phyloP scores from a whole-genome alignment of 2,797 vertebrate genomes.

The Poecilia gillii region DNA sequence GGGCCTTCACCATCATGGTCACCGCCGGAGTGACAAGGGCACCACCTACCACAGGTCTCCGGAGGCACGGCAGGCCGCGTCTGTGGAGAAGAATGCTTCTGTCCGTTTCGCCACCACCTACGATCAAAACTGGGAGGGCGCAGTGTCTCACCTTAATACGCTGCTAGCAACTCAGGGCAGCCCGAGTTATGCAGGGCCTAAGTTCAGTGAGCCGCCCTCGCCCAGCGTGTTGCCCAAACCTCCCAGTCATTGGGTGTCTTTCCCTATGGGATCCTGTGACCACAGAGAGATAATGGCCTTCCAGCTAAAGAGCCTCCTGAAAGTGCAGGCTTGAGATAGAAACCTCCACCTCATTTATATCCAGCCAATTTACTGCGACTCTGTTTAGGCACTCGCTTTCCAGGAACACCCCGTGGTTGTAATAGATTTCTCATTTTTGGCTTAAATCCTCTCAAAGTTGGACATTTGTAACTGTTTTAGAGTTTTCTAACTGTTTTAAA shows the following conservation, averaged over 20 bases:
- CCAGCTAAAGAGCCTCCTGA: slow-evolving; percentile 96
- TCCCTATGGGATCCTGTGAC: slow-evolving; percentile 90
- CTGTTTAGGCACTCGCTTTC: slow-evolving; percentile 45
- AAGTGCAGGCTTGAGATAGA: slow-evolving; percentile 90
- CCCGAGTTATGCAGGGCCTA: slow-evolving; percentile 94
- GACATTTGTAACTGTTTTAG: slow-evolving; percentile 41
- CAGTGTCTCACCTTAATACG: slow-evolving; percentile 84
- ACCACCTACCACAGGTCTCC: slow-evolving; percentile 82
- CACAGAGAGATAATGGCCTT: slow-evolving; percentile 94
- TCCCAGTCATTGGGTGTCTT: slow-evolving; percentile 96
- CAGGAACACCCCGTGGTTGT: slow-evolving; percentile 74
- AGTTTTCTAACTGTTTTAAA: slow-evolving; percentile 28
- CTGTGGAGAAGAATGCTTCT: slow-evolving; percentile 82
- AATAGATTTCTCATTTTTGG: slow-evolving; percentile 68
- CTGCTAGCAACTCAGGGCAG: slow-evolving; percentile 86
- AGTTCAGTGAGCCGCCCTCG: slow-evolving; percentile 96
- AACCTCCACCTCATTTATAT: slow-evolving; percentile 35
- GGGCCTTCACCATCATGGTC: slow-evolving; percentile 72
- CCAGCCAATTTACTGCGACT: slow-evolving; percentile 63
- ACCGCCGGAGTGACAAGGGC: slow-evolving; percentile 86
- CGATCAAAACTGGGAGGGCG: slow-evolving; percentile 88
- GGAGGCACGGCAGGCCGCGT: slow-evolving; percentile 91
- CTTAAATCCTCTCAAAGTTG: slow-evolving; percentile 23
- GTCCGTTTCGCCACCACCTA: slow-evolving; percentile 82
- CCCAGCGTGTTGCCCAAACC: slow-evolving; percentile 96